Percentiles rank a stretch among this genome's conserved stretches.
Evolutionary conservation across 2,797 vertebrate genomes (phyloP).

Genomic region (Pangasius larnaudii): DNA sequence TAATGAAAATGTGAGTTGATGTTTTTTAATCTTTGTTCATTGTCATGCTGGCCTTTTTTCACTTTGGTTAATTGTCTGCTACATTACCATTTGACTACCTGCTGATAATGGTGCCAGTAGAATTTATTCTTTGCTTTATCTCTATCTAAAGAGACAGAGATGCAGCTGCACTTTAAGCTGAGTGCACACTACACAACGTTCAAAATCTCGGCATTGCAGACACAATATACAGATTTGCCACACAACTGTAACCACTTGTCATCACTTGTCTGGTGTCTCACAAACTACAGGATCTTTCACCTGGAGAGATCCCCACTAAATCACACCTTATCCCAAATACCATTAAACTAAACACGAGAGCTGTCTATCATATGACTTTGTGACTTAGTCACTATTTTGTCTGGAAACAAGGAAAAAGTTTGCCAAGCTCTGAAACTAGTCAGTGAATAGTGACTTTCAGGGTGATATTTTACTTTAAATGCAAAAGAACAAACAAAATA

Average conservation of each 20-base stretch:
- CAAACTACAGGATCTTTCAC: neutral
- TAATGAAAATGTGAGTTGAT: neutral
- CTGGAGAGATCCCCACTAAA: neutral
- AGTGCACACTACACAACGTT: neutral
- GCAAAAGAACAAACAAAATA: neutral
- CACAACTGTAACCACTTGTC: neutral
- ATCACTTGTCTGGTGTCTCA: neutral
- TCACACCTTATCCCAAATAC: neutral
- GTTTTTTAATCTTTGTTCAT: constrained; percentile 1
- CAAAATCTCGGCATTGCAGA: neutral
- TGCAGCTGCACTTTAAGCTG: neutral
- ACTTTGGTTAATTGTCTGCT: constrained; percentile 7
- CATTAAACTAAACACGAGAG: neutral
- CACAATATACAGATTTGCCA: neutral
- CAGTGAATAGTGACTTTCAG: neutral
- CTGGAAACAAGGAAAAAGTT: neutral
- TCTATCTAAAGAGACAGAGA: neutral
- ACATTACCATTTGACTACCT: neutral
- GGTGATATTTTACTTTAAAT: neutral
- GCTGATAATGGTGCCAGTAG: neutral
- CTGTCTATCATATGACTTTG: neutral
- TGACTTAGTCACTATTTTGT: neutral
- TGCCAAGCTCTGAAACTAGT: neutral
- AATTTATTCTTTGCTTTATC: neutral
- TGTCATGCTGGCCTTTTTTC: neutral